Percentiles rank a stretch among this genome's conserved stretches.
Conservation (phyloP, 2,797 vertebrate species). For the Sebastes goodei region DNA sequence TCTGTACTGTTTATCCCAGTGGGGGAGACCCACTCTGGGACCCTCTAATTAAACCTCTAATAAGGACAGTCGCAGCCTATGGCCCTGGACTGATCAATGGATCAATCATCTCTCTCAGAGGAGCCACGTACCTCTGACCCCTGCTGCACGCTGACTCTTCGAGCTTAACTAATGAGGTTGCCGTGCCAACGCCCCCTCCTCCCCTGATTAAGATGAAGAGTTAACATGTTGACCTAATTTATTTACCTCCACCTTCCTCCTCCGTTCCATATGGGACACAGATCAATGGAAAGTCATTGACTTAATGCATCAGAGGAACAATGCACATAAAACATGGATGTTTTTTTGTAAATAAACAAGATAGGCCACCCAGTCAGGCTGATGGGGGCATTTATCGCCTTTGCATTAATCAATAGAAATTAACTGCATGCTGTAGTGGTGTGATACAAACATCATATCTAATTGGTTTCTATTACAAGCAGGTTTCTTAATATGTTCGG, state of each 20-base stretch:
- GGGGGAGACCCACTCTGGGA: conserved; percentile 46
- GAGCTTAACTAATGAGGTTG: conserved; percentile 71
- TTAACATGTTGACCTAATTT: conserved; percentile 72
- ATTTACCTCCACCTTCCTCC: conserved; percentile 65
- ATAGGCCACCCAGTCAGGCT: conserved; percentile 18
- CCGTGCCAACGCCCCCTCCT: conserved; percentile 31
- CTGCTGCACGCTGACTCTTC: conserved; percentile 54
- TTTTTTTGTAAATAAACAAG: conserved; percentile 58
- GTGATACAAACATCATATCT: conserved; percentile 56
- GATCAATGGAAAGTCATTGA: conserved; percentile 76
- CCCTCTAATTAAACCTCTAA: conserved; percentile 74
- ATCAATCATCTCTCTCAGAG: conserved; percentile 76
- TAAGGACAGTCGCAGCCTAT: conserved; percentile 63
- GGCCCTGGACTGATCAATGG: conserved; percentile 73
- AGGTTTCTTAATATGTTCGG: conserved; percentile 6
- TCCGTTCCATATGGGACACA: conserved; percentile 38
- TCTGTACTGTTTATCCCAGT: conserved; percentile 49
- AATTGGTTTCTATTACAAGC: conserved; percentile 35
- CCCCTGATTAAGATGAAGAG: conserved; percentile 67
- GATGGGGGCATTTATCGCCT: conserved; percentile 43
- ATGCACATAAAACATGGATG: conserved; percentile 30
- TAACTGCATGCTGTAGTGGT: conserved; percentile 46
- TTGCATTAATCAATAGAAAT: conserved; percentile 64
- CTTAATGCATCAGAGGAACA: conserved; percentile 61
- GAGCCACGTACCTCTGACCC: conserved; percentile 57